These are phyloP conservation scores for Bombus waltoni DNA, from an alignment of 1,140 invertebrate genomes.

Conservation along the genomic window DNA sequence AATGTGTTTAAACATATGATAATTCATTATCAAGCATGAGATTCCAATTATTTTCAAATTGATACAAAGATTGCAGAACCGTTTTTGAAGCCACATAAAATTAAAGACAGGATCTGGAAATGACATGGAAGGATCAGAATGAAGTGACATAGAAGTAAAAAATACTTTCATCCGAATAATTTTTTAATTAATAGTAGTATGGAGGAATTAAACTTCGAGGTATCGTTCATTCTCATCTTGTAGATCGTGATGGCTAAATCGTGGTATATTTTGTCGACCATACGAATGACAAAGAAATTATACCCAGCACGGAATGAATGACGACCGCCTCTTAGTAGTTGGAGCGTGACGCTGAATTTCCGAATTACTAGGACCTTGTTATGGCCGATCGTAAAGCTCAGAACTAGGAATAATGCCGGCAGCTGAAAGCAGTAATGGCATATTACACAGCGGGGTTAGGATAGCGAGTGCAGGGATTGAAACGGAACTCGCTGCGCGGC, in stretches of 20 bases:
- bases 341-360: constrained; percentile 29
- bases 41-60: too few relatives aligned
- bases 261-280: constrained; percentile 26
- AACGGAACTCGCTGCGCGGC: neutral
- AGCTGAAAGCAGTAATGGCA: constrained; percentile 37
- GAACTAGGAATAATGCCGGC: constrained; percentile 43
- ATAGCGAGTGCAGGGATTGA: neutral
- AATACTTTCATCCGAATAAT: too few relatives aligned
- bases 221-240: too few relatives aligned
- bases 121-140: too few relatives aligned
- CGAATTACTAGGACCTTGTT: constrained; percentile 52
- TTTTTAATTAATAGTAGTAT: too few relatives aligned
- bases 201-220: neutral
- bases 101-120: too few relatives aligned
- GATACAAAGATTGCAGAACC: too few relatives aligned
- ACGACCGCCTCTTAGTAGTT: neutral
- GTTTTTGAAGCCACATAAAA: too few relatives aligned
- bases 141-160: too few relatives aligned
- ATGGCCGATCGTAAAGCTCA: constrained; percentile 57
- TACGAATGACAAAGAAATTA: constrained; percentile 21
- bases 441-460: constrained; percentile 33
- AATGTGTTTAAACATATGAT: too few relatives aligned
- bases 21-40: too few relatives aligned
- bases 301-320: neutral
- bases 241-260: neutral